These are phyloP conservation scores for Chorisops tibialis DNA, from an alignment of 2,888 invertebrate species.

Conservation along the genomic window DNA sequence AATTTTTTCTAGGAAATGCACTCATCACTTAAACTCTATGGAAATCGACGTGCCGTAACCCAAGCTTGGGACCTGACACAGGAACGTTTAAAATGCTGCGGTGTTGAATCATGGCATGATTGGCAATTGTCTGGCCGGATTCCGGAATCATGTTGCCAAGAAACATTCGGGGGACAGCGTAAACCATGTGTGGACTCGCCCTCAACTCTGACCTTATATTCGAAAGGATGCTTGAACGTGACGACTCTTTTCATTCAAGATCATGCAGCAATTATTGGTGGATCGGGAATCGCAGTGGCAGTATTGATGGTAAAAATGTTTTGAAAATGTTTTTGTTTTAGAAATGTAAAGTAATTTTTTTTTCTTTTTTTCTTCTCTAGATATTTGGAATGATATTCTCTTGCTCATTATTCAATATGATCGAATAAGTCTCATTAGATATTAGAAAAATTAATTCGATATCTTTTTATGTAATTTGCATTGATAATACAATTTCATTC, in stretches of 20 bases:
- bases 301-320: conserved; percentile 70
- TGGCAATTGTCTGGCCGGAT: conserved; percentile 71
- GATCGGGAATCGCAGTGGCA: conserved; percentile 79
- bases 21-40: conserved; percentile 71
- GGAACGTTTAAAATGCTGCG: conserved; percentile 78
- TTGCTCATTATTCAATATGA: conserved; percentile 80
- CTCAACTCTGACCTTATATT: conserved; percentile 54
- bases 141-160: conserved; percentile 75
- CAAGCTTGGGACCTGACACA: conserved; percentile 88
- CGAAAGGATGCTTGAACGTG: conserved; percentile 71
- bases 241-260: conserved; percentile 69
- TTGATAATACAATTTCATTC: too few species aligned
- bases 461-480: too few species aligned
- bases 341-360: conserved; percentile 26
- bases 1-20: conserved; percentile 60
- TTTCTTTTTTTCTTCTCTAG: conserved; percentile 57
- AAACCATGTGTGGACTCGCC: conserved; percentile 49
- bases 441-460: too few species aligned
- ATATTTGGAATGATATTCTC: conserved; percentile 81
- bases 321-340: background rate
- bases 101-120: conserved; percentile 70
- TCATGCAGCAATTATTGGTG: conserved; percentile 77
- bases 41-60: conserved; percentile 65
- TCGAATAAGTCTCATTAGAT: conserved; percentile 57
- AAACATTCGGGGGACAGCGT: conserved; percentile 55